A percentile compares a stretch with the other conserved stretches of the same genome.
Evolutionary conservation across 2,113 vertebrate species (phyloP).

Genomic region (Bambusicola thoracicus): DNA sequence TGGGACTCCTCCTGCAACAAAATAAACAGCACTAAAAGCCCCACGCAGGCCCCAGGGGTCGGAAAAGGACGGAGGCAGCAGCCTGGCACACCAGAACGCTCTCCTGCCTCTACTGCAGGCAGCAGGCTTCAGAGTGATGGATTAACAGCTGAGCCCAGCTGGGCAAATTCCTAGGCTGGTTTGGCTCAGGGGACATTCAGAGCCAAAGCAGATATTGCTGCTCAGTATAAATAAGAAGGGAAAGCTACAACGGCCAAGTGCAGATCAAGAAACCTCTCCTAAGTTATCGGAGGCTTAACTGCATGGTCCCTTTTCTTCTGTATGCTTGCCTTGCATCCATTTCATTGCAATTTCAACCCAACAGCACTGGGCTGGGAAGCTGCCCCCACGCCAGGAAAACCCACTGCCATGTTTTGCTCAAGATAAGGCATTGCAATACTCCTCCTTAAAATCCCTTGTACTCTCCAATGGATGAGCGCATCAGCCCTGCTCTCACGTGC

Average conservation of each 20-base stretch:
- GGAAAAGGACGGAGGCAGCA: not conserved
- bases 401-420: not conserved
- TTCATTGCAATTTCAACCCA: not conserved
- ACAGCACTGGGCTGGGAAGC: not conserved
- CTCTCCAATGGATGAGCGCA: too few relatives aligned
- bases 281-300: not conserved
- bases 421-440: not conserved
- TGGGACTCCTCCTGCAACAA: not conserved
- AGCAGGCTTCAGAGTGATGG: not conserved
- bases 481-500: not conserved
- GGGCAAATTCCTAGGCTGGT: constrained; percentile 28
- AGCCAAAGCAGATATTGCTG: constrained; percentile 38
- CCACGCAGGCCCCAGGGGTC: not conserved
- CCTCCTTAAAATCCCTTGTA: rapidly evolving
- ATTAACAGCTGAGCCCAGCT: constrained; percentile 11
- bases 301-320: rapidly evolving
- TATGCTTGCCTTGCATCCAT: not conserved
- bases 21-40: not conserved
- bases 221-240: constrained; percentile 16
- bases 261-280: not conserved
- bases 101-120: not conserved
- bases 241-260: not conserved
- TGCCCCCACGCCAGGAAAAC: not conserved
- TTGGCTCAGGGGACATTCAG: not conserved
- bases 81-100: not conserved